phyloP scores from a whole-genome alignment of 2,113 vertebrate genomes.

The Anhinga anhinga region DNA sequence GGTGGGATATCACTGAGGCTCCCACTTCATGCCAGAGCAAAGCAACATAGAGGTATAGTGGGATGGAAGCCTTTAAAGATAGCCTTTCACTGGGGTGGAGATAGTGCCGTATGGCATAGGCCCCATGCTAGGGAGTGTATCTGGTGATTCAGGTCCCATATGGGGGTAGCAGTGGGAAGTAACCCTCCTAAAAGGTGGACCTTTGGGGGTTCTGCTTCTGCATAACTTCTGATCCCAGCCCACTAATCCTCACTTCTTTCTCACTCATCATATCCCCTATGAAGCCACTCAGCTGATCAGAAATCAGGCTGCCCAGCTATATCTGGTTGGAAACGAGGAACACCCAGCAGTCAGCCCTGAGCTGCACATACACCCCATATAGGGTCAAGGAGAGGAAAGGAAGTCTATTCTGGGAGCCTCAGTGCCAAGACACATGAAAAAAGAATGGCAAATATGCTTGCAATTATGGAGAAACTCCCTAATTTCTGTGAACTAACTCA shows the following conservation, averaged over 20 bases:
- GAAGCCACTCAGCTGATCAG: not conserved
- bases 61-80: not conserved
- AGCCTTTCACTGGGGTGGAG: not conserved
- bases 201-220: not conserved
- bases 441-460: not conserved
- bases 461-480: not conserved
- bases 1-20: slow-evolving; percentile 1
- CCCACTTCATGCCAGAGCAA: not conserved
- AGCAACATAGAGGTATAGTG: not conserved
- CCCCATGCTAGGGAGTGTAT: not conserved
- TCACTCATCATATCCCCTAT: not conserved
- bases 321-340: not conserved
- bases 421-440: not conserved
- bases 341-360: not conserved
- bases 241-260: not conserved
- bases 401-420: not conserved
- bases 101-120: not conserved
- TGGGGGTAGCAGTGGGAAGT: not conserved
- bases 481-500: not conserved
- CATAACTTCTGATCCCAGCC: not conserved
- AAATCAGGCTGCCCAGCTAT: not conserved
- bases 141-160: not conserved
- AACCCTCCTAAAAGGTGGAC: not conserved
- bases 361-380: not conserved
- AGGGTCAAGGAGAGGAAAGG: not conserved